phyloP scores from a whole-genome alignment of 2,113 vertebrate genomes.

The Seriola aureovittata region DNA sequence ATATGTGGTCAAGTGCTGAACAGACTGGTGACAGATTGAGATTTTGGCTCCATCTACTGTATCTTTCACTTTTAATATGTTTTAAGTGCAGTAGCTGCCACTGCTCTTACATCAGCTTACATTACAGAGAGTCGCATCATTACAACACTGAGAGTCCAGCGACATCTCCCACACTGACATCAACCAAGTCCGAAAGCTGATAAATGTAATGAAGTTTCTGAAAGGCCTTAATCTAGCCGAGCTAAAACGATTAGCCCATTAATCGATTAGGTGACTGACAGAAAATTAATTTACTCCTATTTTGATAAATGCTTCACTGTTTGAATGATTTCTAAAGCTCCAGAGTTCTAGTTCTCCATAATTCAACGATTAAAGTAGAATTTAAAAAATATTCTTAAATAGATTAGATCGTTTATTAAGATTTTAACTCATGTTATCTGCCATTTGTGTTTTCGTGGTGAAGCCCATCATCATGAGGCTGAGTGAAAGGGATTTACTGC shows the following conservation, averaged over 20 bases:
- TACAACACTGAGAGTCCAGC: neutral
- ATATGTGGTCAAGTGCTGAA: constrained; percentile 37
- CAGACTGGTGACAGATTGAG: neutral
- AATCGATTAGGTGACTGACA: neutral
- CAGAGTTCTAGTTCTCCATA: too few species aligned
- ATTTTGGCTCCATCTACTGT: neutral
- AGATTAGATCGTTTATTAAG: too few species aligned
- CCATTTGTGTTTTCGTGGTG: too few species aligned
- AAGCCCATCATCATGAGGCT: neutral
- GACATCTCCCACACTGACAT: neutral
- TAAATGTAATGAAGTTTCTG: neutral
- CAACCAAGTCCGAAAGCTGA: neutral
- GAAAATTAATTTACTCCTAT: neutral
- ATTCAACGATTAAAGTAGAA: too few species aligned
- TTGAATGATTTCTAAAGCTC: neutral
- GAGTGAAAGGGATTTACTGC: neutral
- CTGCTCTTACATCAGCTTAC: neutral
- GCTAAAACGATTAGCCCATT: neutral
- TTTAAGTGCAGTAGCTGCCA: neutral
- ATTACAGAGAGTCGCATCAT: neutral
- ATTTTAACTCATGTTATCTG: too few species aligned
- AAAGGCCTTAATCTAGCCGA: neutral
- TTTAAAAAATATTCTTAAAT: too few species aligned
- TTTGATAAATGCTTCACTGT: too few species aligned
- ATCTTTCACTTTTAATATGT: neutral